These are phyloP conservation scores for Drosophila rhopaloa DNA, from an alignment of 1,140 invertebrate genomes.

Conservation along the genomic window DNA sequence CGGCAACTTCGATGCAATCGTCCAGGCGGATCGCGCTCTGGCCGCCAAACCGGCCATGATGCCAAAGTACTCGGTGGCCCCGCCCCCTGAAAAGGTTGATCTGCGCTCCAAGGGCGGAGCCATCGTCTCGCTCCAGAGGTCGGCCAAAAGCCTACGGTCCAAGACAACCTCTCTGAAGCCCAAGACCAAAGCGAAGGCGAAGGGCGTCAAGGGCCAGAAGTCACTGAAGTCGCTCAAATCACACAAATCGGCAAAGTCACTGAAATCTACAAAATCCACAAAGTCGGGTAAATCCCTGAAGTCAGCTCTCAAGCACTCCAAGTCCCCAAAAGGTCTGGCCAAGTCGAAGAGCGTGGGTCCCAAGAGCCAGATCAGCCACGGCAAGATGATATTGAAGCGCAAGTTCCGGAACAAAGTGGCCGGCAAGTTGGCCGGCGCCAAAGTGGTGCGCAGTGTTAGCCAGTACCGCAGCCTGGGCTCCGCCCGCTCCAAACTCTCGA, in stretches of 20 bases:
- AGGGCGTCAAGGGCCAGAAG: conserved; percentile 2
- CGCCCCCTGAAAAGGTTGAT: not conserved
- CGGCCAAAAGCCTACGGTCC: conserved; percentile 32
- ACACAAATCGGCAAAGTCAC: conserved; percentile 27
- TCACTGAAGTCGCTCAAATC: conserved; percentile 45
- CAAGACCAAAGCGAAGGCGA: conserved; percentile 1
- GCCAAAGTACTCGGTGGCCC: conserved; percentile 61
- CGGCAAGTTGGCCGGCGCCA: conserved; percentile 23
- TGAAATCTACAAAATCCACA: conserved; percentile 3
- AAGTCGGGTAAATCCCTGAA: not conserved
- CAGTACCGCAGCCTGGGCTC: conserved; percentile 48
- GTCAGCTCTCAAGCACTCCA: conserved; percentile 5
- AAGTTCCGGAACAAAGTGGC: conserved; percentile 38
- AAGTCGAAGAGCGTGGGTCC: conserved; percentile 20
- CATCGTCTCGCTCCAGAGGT: conserved; percentile 10
- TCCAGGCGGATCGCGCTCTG: conserved; percentile 65
- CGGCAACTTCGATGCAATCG: conserved; percentile 68
- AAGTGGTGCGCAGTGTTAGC: conserved; percentile 54
- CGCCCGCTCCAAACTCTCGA: conserved; percentile 40
- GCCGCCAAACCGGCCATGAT: conserved; percentile 42
- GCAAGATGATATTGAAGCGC: conserved; percentile 58
- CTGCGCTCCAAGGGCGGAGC: conserved; percentile 47
- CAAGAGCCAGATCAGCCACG: conserved; percentile 29
- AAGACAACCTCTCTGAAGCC: not conserved
- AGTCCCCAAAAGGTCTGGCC: conserved; percentile 20